Evolutionary conservation across 1,140 invertebrate genomes (phyloP), one percentile per base, ranked within the genome.

Genomic region (Thaumatotibia leucotreta): DNA sequence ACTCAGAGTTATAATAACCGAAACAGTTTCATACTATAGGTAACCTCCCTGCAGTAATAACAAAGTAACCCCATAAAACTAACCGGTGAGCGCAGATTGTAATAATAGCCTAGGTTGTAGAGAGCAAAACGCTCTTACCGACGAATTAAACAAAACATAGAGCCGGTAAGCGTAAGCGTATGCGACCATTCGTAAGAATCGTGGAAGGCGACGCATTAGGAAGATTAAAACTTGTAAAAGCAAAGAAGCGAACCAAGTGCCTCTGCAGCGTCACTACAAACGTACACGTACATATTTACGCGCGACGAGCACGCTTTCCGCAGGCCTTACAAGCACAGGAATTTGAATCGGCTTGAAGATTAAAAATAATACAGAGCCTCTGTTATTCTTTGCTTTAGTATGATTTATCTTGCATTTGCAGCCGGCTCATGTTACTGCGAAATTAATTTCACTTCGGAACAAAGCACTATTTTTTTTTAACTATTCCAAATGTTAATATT

Each of bases 191-290:
- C 83, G 74, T 82, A 75, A 85, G 75, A 73, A 78, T 32, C 27
- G 67, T 73, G 78, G 75, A 69, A 80, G 66, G 75, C 75, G 79
- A 81, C 74, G 79, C 87, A 89, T 89, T 88, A 89, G 83, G 72
- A 77, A 86, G 84, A 89, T 89, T 89, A 84, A 86, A 88, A 88
- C 70, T 78, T 79, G 79, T 75, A 83, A 83, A 82, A 79, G 80
- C 76, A 82, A 82, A 83, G 75, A 75, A 74, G 70, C 70, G 68
- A 66, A 75, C 64, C 70, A 67, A 75, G 74, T 72, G 76, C 73
- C 70, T 80, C 74, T 70, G 65, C 64, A 72, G 65, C 68, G 72
- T 58, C 52, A 31, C 52, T 58, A 58, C 22, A 27, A 11, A n/a
- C 50, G 39, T 27, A 73, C 65, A 76, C 45, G 63, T 69, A 63